Percentiles rank a stretch among this genome's conserved stretches.
phyloP scores from a whole-genome alignment of 2,797 vertebrate species.

The Poecilia picta region DNA sequence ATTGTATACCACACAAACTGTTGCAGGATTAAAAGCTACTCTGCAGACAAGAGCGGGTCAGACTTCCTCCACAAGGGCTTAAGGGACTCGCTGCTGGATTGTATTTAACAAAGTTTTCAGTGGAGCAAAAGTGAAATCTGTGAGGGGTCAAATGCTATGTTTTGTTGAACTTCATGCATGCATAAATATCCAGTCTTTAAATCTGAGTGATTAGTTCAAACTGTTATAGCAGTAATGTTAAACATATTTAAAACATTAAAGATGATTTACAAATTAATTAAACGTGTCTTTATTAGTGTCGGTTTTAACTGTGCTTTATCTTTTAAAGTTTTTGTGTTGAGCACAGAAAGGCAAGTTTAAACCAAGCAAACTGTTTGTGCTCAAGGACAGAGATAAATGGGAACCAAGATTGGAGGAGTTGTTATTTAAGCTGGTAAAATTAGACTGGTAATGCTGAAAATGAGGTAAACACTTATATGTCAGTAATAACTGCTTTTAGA shows the following conservation, averaged over 20 bases:
- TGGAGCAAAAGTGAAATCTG: background rate
- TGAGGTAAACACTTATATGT: background rate
- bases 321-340: background rate
- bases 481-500: background rate
- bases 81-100: background rate
- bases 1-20: background rate
- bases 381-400: background rate
- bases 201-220: background rate
- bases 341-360: background rate
- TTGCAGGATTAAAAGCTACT: background rate
- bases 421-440: background rate
- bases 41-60: background rate
- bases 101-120: background rate
- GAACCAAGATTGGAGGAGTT: background rate
- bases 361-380: background rate
- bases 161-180: background rate
- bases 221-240: background rate
- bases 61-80: background rate
- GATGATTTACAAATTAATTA: background rate
- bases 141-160: background rate
- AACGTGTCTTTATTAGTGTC: background rate
- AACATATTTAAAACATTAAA: background rate
- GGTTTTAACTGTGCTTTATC: background rate
- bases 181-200: background rate
- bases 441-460: background rate